Evolutionary conservation across 2,888 invertebrate species (phyloP), one percentile per base, ranked within the genome.

Genomic region (Ornithoptera priamus): DNA sequence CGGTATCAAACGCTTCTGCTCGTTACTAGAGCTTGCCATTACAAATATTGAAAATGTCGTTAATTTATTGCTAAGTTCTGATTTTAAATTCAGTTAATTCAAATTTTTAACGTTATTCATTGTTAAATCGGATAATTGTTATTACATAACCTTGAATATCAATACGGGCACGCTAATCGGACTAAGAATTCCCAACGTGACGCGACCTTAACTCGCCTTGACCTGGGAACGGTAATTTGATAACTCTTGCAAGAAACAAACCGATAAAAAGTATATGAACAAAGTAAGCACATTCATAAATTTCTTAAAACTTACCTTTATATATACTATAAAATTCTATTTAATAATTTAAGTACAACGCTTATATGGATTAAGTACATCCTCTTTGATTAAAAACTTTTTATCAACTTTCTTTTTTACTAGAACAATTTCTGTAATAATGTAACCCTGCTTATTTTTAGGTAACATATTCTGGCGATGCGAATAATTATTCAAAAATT

Each of bases 211-310:
- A 59, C 60, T 39, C 65, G 58, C 39, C 65, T 62, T 65, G 57
- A 65, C 69, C 65, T 39, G 17, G 39, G 60, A 58, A n/a, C n/a
- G 56, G 61, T 53, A 50, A 64, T 46, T 56, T 56, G 69, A 69
- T 69, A 69, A 58, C 61, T 57, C 22, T 30, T 10, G 65, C 61
- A 64, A 56, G 12, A 12, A 46, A 46, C 46, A 46, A 15, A 4
- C 15, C 15, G 46, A 46, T 46, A 46, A 46, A 46, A 46, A 46
- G 12, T 3, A 46, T 46, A 17, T 15, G 15, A 15, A 46, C 15
- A 46, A 12, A 46, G 46, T 46, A 15, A 46, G 1, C 4, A 46
- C 46, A 46, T 46, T 46, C 46, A 46, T 15, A 46, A 46, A 46
- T 46, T 46, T 46, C 46, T 46, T 46, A 1, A 46, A 10, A 3